phyloP scores from a whole-genome alignment of 2,113 vertebrate genomes.

The Polypterus senegalus region DNA sequence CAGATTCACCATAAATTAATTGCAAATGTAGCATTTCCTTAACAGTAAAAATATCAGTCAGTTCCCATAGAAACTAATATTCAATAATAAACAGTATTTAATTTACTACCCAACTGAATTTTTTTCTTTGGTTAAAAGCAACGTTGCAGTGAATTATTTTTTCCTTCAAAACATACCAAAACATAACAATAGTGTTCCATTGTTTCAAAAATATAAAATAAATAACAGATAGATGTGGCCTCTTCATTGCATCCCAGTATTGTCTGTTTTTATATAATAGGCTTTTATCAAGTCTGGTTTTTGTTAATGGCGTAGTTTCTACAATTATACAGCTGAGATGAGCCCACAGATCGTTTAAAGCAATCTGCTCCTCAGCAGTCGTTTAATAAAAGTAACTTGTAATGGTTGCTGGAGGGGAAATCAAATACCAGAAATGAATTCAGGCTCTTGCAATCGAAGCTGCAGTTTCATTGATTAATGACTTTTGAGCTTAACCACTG shows the following conservation, averaged over 20 bases:
- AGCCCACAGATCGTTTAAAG: constrained; percentile 27
- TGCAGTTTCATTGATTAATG: constrained; percentile 33
- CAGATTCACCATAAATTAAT: no score
- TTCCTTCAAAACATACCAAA: background rate
- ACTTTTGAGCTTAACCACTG: constrained; percentile 28
- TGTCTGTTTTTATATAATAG: background rate
- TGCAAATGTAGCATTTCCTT: no score
- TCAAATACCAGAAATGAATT: constrained; percentile 45
- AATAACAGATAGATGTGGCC: no score
- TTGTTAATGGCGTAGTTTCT: constrained; percentile 26
- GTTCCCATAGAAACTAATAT: no score
- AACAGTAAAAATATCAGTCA: no score
- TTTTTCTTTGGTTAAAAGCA: no score
- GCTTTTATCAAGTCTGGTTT: constrained; percentile 9
- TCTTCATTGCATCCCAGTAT: background rate
- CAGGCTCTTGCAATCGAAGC: constrained; percentile 27
- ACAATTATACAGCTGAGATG: constrained; percentile 8
- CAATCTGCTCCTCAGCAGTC: constrained; percentile 29
- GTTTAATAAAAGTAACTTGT: constrained; percentile 38
- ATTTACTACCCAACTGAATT: no score
- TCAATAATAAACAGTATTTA: no score
- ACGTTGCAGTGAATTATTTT: background rate
- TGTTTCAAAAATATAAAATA: background rate
- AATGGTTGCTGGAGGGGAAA: constrained; percentile 35
- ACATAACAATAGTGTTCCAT: background rate